phyloP scores from a whole-genome alignment of 2,797 vertebrate species.

The Prionace glauca region DNA sequence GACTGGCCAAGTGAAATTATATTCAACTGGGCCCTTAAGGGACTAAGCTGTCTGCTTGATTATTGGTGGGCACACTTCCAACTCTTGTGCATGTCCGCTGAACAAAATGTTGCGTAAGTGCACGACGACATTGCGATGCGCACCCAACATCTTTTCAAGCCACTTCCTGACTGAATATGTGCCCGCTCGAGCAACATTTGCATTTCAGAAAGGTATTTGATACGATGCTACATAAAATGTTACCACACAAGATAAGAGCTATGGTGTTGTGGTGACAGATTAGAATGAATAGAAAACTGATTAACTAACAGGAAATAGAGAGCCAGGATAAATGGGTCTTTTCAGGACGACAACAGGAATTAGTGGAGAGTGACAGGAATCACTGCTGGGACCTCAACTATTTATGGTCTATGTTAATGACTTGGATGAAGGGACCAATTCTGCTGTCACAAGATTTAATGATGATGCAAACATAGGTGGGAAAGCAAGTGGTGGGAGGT shows the following conservation, averaged over 20 bases:
- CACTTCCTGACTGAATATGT: no score
- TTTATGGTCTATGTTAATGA: not conserved
- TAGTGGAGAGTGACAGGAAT: not conserved
- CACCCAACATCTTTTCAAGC: no score
- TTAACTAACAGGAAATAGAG: not conserved
- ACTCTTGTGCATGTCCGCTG: no score
- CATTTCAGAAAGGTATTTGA: not conserved
- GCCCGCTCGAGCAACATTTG: not conserved
- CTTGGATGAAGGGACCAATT: not conserved
- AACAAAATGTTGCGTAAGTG: no score
- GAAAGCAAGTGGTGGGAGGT: not conserved
- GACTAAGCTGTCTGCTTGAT: no score
- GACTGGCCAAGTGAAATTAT: no score
- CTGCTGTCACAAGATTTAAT: not conserved
- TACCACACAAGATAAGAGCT: not conserved
- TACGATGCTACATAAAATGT: not conserved
- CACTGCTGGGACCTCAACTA: not conserved
- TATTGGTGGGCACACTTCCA: no score
- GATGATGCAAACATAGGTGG: not conserved
- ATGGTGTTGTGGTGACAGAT: not conserved
- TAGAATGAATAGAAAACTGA: not conserved
- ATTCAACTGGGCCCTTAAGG: no score
- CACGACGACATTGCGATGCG: no score
- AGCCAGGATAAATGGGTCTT: not conserved
- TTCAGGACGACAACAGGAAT: not conserved